These are phyloP conservation scores for Hippopotamus amphibius DNA, from an alignment of 2,113 vertebrate genomes.

Conservation along the genomic window DNA sequence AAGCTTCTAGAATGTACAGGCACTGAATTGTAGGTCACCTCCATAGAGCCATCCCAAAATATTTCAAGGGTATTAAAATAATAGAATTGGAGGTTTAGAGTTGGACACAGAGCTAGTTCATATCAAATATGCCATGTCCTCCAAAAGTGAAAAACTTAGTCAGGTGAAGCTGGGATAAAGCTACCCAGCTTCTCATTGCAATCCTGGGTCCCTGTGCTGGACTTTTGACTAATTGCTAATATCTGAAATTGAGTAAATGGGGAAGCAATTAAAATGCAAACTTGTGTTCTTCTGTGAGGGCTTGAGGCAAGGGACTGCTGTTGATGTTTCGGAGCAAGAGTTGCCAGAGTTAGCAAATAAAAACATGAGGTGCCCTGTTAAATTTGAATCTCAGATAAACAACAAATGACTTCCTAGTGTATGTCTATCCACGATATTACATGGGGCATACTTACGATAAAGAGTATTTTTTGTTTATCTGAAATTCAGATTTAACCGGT, in stretches of 20 bases:
- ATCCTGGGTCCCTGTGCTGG: not conserved
- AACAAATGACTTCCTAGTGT: not conserved
- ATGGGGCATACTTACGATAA: not conserved
- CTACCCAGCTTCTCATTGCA: not conserved
- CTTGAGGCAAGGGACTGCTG: not conserved
- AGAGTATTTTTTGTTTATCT: not conserved
- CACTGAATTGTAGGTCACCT: not conserved
- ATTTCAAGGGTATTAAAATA: not conserved
- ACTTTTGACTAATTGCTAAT: constrained; percentile 15
- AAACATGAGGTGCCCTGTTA: not conserved
- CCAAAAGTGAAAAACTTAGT: not conserved
- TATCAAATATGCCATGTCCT: not conserved
- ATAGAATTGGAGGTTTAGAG: not conserved
- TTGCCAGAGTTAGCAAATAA: not conserved
- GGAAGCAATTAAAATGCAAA: constrained; percentile 39
- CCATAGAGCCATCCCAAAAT: not conserved
- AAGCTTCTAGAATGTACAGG: not conserved
- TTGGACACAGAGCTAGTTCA: not conserved
- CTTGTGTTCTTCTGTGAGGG: not conserved
- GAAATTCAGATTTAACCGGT: not conserved
- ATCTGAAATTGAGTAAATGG: not conserved
- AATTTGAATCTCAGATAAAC: constrained; percentile 16
- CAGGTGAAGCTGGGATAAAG: not conserved
- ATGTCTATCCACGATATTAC: not conserved
- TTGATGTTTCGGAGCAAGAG: not conserved